Conservation (phyloP, 2,113 vertebrate genomes). For the Pimephales promelas region DNA sequence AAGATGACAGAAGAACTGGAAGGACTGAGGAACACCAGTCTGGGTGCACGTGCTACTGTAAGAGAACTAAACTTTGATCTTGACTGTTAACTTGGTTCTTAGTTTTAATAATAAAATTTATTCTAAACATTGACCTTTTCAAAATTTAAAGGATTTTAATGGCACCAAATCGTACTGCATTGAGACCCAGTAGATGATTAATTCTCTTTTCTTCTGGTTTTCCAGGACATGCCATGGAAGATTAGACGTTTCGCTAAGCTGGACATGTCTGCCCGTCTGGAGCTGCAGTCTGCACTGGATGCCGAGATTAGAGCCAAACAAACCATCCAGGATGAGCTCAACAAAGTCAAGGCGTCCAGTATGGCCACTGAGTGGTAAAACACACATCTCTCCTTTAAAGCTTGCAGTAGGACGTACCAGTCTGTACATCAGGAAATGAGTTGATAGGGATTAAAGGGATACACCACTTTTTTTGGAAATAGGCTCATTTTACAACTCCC, state of each 20-base stretch:
- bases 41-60: constrained; percentile 92
- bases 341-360: constrained; percentile 92
- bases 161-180: background rate
- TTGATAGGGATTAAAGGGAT: background rate
- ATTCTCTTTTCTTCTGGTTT: background rate
- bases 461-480: too few species aligned
- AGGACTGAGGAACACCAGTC: constrained; percentile 89
- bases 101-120: background rate
- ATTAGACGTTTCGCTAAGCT: constrained; percentile 96
- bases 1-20: constrained; percentile 99
- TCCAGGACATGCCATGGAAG: constrained; percentile 98
- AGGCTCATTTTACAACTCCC: too few species aligned
- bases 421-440: background rate
- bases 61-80: constrained; percentile 51
- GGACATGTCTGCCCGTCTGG: constrained; percentile 96
- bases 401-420: background rate
- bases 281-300: constrained; percentile 95
- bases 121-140: background rate
- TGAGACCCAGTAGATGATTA: background rate
- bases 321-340: constrained; percentile 93
- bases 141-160: background rate
- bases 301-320: constrained; percentile 98
- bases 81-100: background rate
- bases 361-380: constrained; percentile 94
- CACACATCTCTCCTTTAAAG: background rate